A percentile compares a stretch with the other conserved stretches of the same genome.
These are phyloP conservation scores for Meandrina meandrites DNA, from an alignment of 92 coral and sea anemone genomes.

Conservation along the genomic window DNA sequence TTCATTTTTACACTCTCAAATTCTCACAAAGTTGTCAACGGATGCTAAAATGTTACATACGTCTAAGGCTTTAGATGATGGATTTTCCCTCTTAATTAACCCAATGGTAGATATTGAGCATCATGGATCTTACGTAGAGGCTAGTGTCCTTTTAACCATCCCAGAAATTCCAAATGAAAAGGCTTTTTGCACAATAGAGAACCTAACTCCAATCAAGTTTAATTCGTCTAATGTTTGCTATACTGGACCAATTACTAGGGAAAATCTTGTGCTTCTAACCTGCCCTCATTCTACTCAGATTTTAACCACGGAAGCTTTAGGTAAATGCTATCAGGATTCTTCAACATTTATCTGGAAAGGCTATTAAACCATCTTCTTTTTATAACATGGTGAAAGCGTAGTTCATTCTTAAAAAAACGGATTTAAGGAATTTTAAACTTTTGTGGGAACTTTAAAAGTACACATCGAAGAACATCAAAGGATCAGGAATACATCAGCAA, in stretches of 20 bases:
- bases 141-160: conserved; percentile 26
- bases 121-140: conserved; percentile 18
- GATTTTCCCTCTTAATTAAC: conserved; percentile 43
- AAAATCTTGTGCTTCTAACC: conserved; percentile 37
- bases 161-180: conserved; percentile 18
- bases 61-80: conserved; percentile 14
- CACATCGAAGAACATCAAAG: too few species aligned
- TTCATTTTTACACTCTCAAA: conserved; percentile 24
- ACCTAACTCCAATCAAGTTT: conserved; percentile 46
- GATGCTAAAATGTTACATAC: conserved; percentile 24
- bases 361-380: too few species aligned
- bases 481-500: too few species aligned
- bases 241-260: conserved; percentile 39
- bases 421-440: too few species aligned
- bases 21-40: background rate
- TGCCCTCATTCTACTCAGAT: conserved; percentile 37
- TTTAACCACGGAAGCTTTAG: conserved; percentile 23
- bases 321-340: conserved; percentile 35
- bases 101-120: conserved; percentile 55
- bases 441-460: too few species aligned
- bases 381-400: too few species aligned
- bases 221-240: conserved; percentile 41
- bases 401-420: too few species aligned
- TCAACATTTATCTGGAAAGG: background rate
- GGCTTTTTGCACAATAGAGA: conserved; percentile 48